Base-by-base conservation (phyloP, 2,113 vertebrate species). In the Agapornis roseicollis region DNA sequence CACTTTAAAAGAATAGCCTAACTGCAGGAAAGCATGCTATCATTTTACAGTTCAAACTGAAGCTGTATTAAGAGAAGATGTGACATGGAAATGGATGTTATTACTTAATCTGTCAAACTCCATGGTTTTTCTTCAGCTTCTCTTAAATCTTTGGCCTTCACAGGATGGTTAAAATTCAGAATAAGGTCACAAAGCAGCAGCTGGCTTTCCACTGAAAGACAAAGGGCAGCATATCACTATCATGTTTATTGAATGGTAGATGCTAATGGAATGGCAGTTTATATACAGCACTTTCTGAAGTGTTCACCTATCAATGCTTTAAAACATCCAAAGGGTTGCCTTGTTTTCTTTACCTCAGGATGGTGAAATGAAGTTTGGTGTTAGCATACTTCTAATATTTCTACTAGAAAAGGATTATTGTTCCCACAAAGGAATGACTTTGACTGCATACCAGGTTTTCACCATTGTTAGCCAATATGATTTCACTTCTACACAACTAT, bases 101-200 rank as follows among this genome's bases (percentile, higher is more conserved):
- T 44, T 88, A 76, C 80, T 88, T 72, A 97, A 66, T 69, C 96
- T 92, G 89, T 96, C 93, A 76, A 79, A 94, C 20, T 83, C 65
- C 50, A 49, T 2, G 35, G 22, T 28, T 88, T 95, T 89, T 96
- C 93, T 83, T 97, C 96, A 92, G 78, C 55, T 95, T 97, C 97
- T 92, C 84, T 92, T 85, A 97, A 95, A 56, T 94, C 85, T 25
- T 92, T 95, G 73, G 70, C 64, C 87, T 97, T 98, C 86, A 88
- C 31, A 66, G 98, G 98, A 69, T 96, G 97, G 93, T 35, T 98
- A 92, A 99, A 98, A 81, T 98, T 98, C 81, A 99, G 78, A 70
- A 97, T 98, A 44, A 99, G 98, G 79, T 99, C 98, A 97, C 99
- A 99, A 71, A 98, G 98, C 93, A 98, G 96, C 35, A 99, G 95